phyloP scores from a whole-genome alignment of 2,888 invertebrate genomes.

The Amitus sp. region DNA sequence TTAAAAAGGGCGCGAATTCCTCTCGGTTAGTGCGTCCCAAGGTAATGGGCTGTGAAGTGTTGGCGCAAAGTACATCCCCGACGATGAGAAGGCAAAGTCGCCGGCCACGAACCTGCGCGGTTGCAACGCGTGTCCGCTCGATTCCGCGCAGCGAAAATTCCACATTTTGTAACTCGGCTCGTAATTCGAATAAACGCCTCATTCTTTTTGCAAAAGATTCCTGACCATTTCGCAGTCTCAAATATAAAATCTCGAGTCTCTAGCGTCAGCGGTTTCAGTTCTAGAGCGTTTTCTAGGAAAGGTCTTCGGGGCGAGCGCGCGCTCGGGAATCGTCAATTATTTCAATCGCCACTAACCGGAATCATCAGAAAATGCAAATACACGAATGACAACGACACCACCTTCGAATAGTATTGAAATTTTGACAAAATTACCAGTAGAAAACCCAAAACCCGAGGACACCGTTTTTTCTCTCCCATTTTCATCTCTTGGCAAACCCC shows the following conservation, averaged over 20 bases:
- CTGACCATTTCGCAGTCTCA: conserved; percentile 54
- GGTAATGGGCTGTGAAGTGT: conserved; percentile 33
- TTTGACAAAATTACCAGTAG: background rate
- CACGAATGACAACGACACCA: background rate
- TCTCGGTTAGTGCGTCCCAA: conserved; percentile 8
- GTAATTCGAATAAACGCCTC: conserved; percentile 25
- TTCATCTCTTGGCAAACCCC: no score
- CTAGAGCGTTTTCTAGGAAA: conserved; percentile 14
- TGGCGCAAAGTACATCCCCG: conserved; percentile 26
- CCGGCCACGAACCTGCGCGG: conserved; percentile 64
- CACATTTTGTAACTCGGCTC: conserved; percentile 47
- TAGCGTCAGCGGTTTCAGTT: background rate
- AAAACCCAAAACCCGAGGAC: no score
- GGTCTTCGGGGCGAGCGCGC: conserved; percentile 7
- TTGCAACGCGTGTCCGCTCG: conserved; percentile 23
- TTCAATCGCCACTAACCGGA: conserved; percentile 7
- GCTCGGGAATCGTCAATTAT: background rate
- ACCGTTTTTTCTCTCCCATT: no score
- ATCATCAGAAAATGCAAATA: background rate
- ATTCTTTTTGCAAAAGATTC: conserved; percentile 44
- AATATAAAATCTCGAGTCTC: conserved; percentile 23
- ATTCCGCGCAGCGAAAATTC: conserved; percentile 51
- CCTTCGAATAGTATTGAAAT: background rate
- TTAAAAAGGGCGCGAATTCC: background rate
- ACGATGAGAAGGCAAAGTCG: conserved; percentile 24